A percentile compares a stretch with the other conserved stretches of the same genome.
phyloP scores from a whole-genome alignment of 1,140 invertebrate genomes.

The Achatina immaculata region DNA sequence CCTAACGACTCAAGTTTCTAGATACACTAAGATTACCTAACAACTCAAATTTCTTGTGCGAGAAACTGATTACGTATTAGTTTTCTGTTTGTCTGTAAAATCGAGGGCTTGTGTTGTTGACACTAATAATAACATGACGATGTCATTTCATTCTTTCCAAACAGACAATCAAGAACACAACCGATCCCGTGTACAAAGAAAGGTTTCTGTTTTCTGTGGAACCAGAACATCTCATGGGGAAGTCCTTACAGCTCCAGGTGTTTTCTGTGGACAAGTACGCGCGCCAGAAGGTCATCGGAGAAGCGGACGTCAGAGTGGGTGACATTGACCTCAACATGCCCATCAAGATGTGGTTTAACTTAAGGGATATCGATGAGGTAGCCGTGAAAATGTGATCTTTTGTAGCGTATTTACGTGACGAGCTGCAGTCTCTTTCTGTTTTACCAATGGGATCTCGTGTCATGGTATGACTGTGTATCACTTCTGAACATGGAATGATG shows the following conservation, averaged over 20 bases:
- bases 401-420: too few relatives aligned
- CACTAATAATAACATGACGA: not conserved
- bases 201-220: conserved; percentile 81
- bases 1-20: too few relatives aligned
- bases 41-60: too few relatives aligned
- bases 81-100: too few relatives aligned
- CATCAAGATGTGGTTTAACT: conserved; percentile 77
- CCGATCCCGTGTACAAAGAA: conserved; percentile 81
- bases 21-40: too few relatives aligned
- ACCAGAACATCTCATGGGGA: conserved; percentile 72
- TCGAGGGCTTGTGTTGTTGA: too few relatives aligned
- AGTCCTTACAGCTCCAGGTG: conserved; percentile 75
- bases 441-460: too few relatives aligned
- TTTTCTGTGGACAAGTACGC: conserved; percentile 77
- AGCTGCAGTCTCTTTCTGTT: too few relatives aligned
- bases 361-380: conserved; percentile 79
- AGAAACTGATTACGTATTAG: too few relatives aligned
- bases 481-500: too few relatives aligned
- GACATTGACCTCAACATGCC: conserved; percentile 76
- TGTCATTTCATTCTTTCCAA: not conserved
- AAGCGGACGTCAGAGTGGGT: conserved; percentile 76
- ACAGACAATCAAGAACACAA: conserved; percentile 77
- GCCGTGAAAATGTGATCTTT: conserved; percentile 68
- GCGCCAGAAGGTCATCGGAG: conserved; percentile 77
- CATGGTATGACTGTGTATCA: not conserved